Evolutionary conservation across 2,797 vertebrate species (phyloP).

Genomic region (Apogon talboti): DNA sequence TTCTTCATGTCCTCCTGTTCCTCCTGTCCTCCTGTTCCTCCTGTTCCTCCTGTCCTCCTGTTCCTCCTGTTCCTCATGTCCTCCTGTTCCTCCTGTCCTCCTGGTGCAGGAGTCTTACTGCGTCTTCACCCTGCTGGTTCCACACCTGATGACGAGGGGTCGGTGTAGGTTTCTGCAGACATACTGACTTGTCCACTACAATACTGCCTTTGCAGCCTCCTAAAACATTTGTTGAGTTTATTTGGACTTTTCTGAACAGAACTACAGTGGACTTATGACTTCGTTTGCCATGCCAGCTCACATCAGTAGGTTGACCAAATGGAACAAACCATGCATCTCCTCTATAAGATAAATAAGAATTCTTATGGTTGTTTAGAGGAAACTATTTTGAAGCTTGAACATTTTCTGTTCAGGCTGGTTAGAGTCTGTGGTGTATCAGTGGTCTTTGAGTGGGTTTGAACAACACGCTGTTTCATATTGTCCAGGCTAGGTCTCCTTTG

Average conservation of each 20-base stretch:
- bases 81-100: no score
- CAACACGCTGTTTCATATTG: neutral
- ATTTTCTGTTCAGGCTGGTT: slow-evolving; percentile 8
- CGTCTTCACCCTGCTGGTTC: no score
- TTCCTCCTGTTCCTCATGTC: no score
- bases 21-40: no score
- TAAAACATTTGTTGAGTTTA: slow-evolving; percentile 12
- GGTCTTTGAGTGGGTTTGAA: neutral
- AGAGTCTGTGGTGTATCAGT: slow-evolving; percentile 13
- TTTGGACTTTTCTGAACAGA: slow-evolving; percentile 25
- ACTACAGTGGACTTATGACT: slow-evolving; percentile 53
- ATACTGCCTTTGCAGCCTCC: no score
- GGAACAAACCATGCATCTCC: slow-evolving; percentile 44
- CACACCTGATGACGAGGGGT: no score
- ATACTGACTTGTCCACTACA: no score
- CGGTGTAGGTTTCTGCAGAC: no score
- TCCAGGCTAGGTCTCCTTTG: no score
- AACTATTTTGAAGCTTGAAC: slow-evolving; percentile 36
- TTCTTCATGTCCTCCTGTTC: no score
- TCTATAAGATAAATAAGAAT: slow-evolving; percentile 35
- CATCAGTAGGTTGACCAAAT: slow-evolving; percentile 45
- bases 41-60: no score
- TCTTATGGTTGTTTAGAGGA: slow-evolving; percentile 49
- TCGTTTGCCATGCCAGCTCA: slow-evolving; percentile 51
- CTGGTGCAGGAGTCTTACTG: no score